A percentile compares a stretch with the other conserved stretches of the same genome.
phyloP scores from a whole-genome alignment of 64 coral and sea anemone species.

The Porites lutea region DNA sequence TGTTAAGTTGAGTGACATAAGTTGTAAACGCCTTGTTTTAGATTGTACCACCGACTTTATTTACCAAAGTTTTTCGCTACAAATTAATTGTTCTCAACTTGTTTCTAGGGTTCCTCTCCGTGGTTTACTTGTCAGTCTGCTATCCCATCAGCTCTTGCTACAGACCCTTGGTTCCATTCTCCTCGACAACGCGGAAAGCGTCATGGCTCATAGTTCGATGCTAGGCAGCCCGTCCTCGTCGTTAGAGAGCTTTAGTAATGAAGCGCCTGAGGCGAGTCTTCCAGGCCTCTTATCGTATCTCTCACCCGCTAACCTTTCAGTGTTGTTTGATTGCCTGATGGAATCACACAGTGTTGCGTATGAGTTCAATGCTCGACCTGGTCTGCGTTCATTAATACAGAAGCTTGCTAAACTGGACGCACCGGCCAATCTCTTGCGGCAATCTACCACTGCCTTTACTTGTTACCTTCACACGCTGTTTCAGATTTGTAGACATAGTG shows the following conservation, averaged over 20 bases:
- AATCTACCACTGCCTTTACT: slow-evolving; percentile 93
- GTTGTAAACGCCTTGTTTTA: too few species aligned
- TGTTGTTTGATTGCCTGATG: slow-evolving; percentile 98
- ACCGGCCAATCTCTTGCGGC: slow-evolving; percentile 95
- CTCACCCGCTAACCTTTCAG: slow-evolving; percentile 95
- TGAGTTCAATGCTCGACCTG: slow-evolving; percentile 95
- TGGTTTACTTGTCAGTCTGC: slow-evolving; percentile 84
- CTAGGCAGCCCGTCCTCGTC: slow-evolving; percentile 21
- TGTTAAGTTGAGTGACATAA: too few species aligned
- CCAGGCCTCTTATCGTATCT: slow-evolving; percentile 88
- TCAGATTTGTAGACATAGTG: slow-evolving; percentile 96
- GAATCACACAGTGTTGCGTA: slow-evolving; percentile 97
- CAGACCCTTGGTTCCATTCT: slow-evolving; percentile 93
- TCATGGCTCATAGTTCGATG: slow-evolving; percentile 42
- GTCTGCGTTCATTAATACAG: slow-evolving; percentile 93
- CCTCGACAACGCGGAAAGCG: slow-evolving; percentile 64
- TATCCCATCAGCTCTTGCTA: slow-evolving; percentile 94
- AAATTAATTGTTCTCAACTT: not conserved
- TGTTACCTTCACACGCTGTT: slow-evolving; percentile 97
- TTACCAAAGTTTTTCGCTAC: not conserved
- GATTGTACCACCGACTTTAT: too few species aligned
- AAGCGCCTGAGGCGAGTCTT: slow-evolving; percentile 58
- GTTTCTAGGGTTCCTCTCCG: slow-evolving; percentile 83
- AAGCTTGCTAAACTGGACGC: slow-evolving; percentile 87
- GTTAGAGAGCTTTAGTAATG: slow-evolving; percentile 30